Percentiles rank a stretch among this genome's conserved stretches.
Conservation (phyloP, 2,113 vertebrate species). For the Atractosteus spatula region DNA sequence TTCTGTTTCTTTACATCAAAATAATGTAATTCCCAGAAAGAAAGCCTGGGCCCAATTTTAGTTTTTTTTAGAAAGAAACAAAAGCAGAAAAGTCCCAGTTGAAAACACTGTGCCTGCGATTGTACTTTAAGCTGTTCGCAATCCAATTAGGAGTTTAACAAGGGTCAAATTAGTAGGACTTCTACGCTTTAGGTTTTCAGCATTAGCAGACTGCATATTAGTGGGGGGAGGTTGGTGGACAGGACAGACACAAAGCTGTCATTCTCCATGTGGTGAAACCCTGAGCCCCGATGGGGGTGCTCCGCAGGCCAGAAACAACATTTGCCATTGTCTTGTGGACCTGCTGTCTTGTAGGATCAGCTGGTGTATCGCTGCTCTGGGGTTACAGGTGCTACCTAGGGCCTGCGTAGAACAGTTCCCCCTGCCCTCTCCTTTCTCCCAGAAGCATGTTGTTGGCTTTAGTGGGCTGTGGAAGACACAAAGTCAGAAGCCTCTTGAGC, state of each 20-base stretch:
- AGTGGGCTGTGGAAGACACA: constrained; percentile 54
- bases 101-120: constrained; percentile 73
- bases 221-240: constrained; percentile 48
- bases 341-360: constrained; percentile 61
- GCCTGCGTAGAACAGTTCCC: constrained; percentile 41
- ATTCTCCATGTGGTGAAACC: constrained; percentile 58
- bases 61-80: constrained; percentile 46
- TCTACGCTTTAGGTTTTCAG: constrained; percentile 82
- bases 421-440: constrained; percentile 40
- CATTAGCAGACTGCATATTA: constrained; percentile 66
- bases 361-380: constrained; percentile 58
- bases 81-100: constrained; percentile 62
- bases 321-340: constrained; percentile 67
- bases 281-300: constrained; percentile 58
- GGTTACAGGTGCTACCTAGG: constrained; percentile 75
- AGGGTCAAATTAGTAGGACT: constrained; percentile 86
- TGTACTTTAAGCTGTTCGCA: constrained; percentile 70
- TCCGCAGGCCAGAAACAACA: constrained; percentile 70
- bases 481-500: constrained; percentile 69
- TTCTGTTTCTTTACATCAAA: constrained; percentile 56
- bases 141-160: constrained; percentile 94
- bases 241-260: constrained; percentile 63
- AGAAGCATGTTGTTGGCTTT: constrained; percentile 58
- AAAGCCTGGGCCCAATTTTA: constrained; percentile 39
- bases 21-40: constrained; percentile 30